Evolutionary conservation across 2,888 invertebrate genomes (phyloP).

Genomic region (Dioctria rufipes): DNA sequence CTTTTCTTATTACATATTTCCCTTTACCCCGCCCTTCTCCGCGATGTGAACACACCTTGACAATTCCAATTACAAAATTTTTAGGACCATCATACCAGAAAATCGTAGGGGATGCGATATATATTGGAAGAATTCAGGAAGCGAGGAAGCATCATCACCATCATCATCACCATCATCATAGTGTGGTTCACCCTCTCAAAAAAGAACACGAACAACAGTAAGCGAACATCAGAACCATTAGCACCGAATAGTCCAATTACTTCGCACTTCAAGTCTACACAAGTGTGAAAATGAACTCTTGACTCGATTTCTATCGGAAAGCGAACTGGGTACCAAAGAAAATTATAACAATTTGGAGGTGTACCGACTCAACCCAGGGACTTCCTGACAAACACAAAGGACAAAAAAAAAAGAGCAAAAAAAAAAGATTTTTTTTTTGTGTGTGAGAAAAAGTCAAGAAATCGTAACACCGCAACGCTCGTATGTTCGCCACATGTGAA

Average conservation of each 20-base stretch:
- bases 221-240: slow-evolving; percentile 40
- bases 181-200: not conserved
- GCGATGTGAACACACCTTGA: slow-evolving; percentile 1
- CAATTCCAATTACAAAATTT: slow-evolving; percentile 50
- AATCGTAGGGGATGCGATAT: slow-evolving; percentile 36
- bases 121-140: slow-evolving; percentile 29
- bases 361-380: not conserved
- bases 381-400: slow-evolving; percentile 21
- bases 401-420: not conserved
- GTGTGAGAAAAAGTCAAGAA: not conserved
- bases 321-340: slow-evolving; percentile 11
- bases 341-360: slow-evolving; percentile 41
- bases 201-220: not conserved
- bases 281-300: slow-evolving; percentile 48
- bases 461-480: slow-evolving; percentile 35
- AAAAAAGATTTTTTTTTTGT: not conserved
- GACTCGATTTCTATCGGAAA: slow-evolving; percentile 34
- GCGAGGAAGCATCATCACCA: slow-evolving; percentile 1
- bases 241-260: slow-evolving; percentile 51
- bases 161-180: not conserved
- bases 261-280: slow-evolving; percentile 48
- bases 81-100: slow-evolving; percentile 29
- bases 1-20: slow-evolving; percentile 4
- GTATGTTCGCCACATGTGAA: slow-evolving; percentile 51
- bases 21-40: not conserved